Evolutionary conservation across 1,140 invertebrate genomes (phyloP).

Genomic region (Meloidogyne chitwoodi): DNA sequence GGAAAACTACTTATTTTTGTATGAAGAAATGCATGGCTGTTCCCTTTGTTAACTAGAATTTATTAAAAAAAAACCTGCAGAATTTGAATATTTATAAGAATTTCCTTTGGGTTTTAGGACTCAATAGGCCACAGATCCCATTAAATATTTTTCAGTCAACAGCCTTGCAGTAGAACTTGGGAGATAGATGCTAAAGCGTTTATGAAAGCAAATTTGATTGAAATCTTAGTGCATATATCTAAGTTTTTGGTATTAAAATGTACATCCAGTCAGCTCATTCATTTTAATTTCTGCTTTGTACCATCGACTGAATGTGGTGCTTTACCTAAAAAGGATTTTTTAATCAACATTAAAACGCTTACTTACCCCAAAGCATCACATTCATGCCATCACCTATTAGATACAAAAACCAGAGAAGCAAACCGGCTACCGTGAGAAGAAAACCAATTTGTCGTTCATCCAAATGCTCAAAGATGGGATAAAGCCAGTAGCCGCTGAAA

Average conservation of each 20-base stretch:
- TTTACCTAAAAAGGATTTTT: conserved; percentile 11
- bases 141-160: background rate
- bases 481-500: conserved; percentile 41
- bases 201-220: background rate
- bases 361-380: conserved; percentile 33
- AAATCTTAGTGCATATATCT: background rate
- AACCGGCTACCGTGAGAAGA: conserved; percentile 23
- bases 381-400: conserved; percentile 43
- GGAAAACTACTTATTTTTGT: background rate
- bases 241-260: background rate
- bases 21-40: background rate
- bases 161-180: background rate
- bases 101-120: too few species aligned
- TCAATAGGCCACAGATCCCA: background rate
- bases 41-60: too few species aligned
- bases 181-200: background rate
- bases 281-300: background rate
- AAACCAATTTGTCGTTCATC: conserved; percentile 18
- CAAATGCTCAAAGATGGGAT: conserved; percentile 46
- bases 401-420: conserved; percentile 48
- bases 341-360: conserved; percentile 2
- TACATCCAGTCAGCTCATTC: background rate
- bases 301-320: conserved; percentile 18
- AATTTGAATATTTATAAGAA: too few species aligned
- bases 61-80: too few species aligned